phyloP scores from a whole-genome alignment of 2,797 vertebrate species.

The Mastacembelus armatus region DNA sequence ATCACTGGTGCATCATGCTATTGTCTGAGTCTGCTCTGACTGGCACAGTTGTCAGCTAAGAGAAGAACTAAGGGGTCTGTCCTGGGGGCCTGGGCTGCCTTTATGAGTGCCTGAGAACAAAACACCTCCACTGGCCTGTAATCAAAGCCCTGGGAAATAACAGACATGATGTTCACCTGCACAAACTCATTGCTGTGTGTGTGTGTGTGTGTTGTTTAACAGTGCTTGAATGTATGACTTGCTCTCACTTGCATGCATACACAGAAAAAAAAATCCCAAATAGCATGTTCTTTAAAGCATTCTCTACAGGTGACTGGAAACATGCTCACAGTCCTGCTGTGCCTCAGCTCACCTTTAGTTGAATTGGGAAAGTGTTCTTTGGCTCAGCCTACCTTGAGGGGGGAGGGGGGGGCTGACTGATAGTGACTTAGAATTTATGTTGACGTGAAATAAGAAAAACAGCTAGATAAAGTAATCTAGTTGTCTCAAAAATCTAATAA shows the following conservation, averaged over 20 bases:
- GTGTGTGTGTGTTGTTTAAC: slow-evolving; percentile 26
- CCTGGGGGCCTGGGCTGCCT: slow-evolving; percentile 57
- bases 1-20: slow-evolving; percentile 59
- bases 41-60: slow-evolving; percentile 74
- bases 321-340: slow-evolving; percentile 43
- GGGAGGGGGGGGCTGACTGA: slow-evolving; percentile 41
- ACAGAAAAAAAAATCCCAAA: not conserved
- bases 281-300: slow-evolving; percentile 41
- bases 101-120: slow-evolving; percentile 79
- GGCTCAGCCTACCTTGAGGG: slow-evolving; percentile 47
- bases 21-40: slow-evolving; percentile 72
- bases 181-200: slow-evolving; percentile 54
- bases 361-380: slow-evolving; percentile 60
- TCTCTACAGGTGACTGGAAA: slow-evolving; percentile 33
- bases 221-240: slow-evolving; percentile 26
- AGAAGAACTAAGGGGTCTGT: slow-evolving; percentile 60
- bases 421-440: slow-evolving; percentile 48
- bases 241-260: slow-evolving; percentile 38
- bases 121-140: slow-evolving; percentile 80
- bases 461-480: slow-evolving; percentile 1
- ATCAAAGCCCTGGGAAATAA: slow-evolving; percentile 84
- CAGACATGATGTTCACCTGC: slow-evolving; percentile 76
- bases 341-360: slow-evolving; percentile 67
- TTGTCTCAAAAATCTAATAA: slow-evolving; percentile 6
- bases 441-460: slow-evolving; percentile 35